phyloP scores from a whole-genome alignment of 2,888 invertebrate genomes.

The Thymelicus acteon region DNA sequence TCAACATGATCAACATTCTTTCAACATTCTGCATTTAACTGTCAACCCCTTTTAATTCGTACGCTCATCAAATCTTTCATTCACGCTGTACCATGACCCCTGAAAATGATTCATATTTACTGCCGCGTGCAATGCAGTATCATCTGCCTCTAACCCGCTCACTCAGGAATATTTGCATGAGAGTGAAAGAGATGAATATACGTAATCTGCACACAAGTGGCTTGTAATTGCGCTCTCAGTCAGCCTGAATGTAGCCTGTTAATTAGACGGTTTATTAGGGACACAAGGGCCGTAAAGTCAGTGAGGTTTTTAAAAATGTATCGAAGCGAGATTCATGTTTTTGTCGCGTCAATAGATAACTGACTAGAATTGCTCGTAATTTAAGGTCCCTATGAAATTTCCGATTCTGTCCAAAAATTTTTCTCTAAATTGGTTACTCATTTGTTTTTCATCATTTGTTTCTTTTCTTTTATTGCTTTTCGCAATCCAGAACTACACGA shows the following conservation, averaged over 20 bases:
- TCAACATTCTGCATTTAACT: background rate
- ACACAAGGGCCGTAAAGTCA: slow-evolving; percentile 58
- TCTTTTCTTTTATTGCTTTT: too few relatives aligned
- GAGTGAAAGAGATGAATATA: slow-evolving; percentile 42
- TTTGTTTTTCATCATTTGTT: too few relatives aligned
- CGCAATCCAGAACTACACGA: too few relatives aligned
- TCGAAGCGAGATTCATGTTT: background rate
- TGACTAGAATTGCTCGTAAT: too few relatives aligned
- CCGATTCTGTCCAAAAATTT: too few relatives aligned
- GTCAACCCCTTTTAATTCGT: background rate
- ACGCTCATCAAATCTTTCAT: slow-evolving; percentile 16
- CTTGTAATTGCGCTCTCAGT: slow-evolving; percentile 47
- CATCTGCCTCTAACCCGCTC: slow-evolving; percentile 25
- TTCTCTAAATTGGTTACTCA: too few relatives aligned
- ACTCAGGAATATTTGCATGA: background rate
- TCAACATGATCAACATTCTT: background rate
- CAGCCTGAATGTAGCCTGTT: slow-evolving; percentile 66
- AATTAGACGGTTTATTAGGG: slow-evolving; percentile 78
- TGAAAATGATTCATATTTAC: slow-evolving; percentile 19
- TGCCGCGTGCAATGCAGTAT: slow-evolving; percentile 13
- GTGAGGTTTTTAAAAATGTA: slow-evolving; percentile 15
- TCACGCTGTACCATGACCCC: slow-evolving; percentile 15
- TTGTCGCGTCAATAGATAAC: background rate
- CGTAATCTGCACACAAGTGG: slow-evolving; percentile 45
- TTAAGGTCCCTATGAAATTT: too few relatives aligned